Base-by-base conservation (phyloP, 2,888 invertebrate species). In the Drosophila paranaensis region DNA sequence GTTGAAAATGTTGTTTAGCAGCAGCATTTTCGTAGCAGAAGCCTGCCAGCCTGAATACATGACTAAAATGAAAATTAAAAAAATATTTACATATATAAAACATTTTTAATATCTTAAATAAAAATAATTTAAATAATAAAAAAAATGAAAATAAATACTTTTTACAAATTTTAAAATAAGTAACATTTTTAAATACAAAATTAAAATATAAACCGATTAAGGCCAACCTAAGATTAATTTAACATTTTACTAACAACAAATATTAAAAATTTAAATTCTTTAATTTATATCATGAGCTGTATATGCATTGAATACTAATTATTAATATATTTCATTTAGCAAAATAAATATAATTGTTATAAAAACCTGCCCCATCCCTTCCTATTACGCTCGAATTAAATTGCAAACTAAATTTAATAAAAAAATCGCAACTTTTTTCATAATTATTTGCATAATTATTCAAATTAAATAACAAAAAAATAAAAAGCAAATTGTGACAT, bases 1-100 rank as follows among this genome's bases (percentile, higher is more conserved):
- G 10, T 13, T 35, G 13, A 42, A 42, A 61, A 60, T 77, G 77
- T 81, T 64, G 55, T 40, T 13, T 48, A 33, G 10, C 10, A 33
- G 33, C 45, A 16, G 1, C 20, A 45, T 30, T 27, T 27, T n/a
- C n/a, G 1, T 20, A 45, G 43, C 20, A 20, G 20, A 20, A 20
- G 20, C 20, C 20, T 1, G 20, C 20, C 20, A 20, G 20, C 20
- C 20, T 20, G 1, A 20, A 20, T 20, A 20, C 20, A 20, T 20
- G 2, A 20, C 20, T 20, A 20, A 20, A 20, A 20, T n/a, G n/a
- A 20, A 20, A 20, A 20, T 20, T 2, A 20, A 1, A 20, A 2
- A 20, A 20, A 1, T 20, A 20, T 20, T 20, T 20, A 20, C 1
- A 1, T 20, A 20, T 20, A 2, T 20, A 1, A 20, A 2, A 20